Conservation (phyloP, 2,888 invertebrate species). For the Spilosoma lubricipeda region DNA sequence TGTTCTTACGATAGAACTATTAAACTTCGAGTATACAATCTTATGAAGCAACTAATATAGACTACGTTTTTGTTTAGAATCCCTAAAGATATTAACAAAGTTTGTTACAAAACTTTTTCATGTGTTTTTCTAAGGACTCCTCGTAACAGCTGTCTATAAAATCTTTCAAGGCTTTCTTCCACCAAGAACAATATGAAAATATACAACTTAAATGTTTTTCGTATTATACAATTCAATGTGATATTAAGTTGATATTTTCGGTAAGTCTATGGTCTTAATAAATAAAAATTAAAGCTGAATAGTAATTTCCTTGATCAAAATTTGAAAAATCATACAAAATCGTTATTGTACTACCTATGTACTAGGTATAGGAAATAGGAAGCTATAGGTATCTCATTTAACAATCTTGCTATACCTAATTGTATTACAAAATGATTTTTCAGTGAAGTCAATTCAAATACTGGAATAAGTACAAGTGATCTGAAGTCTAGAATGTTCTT, state of each 20-base stretch:
- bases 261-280: too few species aligned
- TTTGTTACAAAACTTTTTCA: constrained; percentile 13
- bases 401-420: too few species aligned
- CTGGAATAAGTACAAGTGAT: too few species aligned
- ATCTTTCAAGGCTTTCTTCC: constrained; percentile 5
- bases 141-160: constrained; percentile 15
- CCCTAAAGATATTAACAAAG: constrained; percentile 15
- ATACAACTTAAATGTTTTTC: neutral
- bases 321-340: too few species aligned
- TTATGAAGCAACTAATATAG: neutral
- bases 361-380: too few species aligned
- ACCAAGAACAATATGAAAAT: constrained; percentile 2
- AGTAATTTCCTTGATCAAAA: too few species aligned
- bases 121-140: constrained; percentile 15
- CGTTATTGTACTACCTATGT: too few species aligned
- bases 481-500: too few species aligned
- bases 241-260: neutral
- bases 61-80: constrained; percentile 7
- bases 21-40: neutral
- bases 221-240: neutral
- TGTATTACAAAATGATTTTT: too few species aligned
- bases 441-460: neutral
- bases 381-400: too few species aligned
- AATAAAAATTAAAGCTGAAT: too few species aligned
- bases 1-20: neutral